Percentiles rank a stretch among this genome's conserved stretches.
These are phyloP conservation scores for Empidonax alnorum DNA, from an alignment of 2,113 vertebrate species.

Conservation along the genomic window DNA sequence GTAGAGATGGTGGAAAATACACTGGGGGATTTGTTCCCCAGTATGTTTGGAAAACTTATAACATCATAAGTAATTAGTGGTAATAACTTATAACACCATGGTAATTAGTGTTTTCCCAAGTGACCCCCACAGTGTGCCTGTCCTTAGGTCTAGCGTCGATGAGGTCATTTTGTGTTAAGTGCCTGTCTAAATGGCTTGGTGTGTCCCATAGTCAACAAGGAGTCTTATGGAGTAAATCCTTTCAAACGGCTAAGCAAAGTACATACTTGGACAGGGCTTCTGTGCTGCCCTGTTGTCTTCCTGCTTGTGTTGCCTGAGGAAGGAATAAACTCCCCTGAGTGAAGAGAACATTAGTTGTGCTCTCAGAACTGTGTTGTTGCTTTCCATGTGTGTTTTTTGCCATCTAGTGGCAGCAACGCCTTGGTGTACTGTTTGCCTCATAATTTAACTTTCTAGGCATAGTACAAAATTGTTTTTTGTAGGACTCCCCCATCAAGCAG, in stretches of 20 bases:
- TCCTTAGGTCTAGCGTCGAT: background rate
- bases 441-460: background rate
- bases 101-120: background rate
- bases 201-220: background rate
- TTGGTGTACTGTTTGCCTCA: background rate
- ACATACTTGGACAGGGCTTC: background rate
- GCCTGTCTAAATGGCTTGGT: fast-evolving
- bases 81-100: no score
- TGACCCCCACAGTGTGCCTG: background rate
- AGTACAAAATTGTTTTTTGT: background rate
- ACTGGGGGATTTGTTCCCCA: background rate
- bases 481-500: background rate
- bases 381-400: background rate
- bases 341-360: background rate
- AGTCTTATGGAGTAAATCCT: background rate
- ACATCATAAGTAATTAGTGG: background rate
- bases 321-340: background rate
- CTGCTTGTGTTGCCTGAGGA: background rate
- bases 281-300: background rate
- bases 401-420: conserved; percentile 29
- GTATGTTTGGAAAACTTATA: background rate
- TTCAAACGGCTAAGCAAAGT: background rate
- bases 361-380: background rate
- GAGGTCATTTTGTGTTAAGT: background rate
- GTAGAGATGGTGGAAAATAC: background rate